Percentiles rank a stretch among this genome's conserved stretches.
phyloP scores from a whole-genome alignment of 2,797 vertebrate genomes.

The Pseudomugil tenellus region DNA sequence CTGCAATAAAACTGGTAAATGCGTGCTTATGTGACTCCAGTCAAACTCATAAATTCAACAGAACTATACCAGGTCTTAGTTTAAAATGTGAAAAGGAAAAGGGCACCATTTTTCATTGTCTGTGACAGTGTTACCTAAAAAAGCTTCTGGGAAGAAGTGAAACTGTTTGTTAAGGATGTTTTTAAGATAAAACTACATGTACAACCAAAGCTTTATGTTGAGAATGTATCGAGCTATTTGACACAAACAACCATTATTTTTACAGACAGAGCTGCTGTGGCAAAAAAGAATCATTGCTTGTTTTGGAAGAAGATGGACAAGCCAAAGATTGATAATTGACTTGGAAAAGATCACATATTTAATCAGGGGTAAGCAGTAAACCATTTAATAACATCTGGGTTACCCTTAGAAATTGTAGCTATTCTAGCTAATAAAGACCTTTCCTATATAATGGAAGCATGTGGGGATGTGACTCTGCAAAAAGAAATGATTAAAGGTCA shows the following conservation, averaged over 20 bases:
- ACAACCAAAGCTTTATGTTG: too few relatives aligned
- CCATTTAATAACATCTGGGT: not conserved
- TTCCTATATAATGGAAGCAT: not conserved
- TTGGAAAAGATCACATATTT: not conserved
- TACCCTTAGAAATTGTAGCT: not conserved
- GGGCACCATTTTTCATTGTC: not conserved
- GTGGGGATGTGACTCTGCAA: too few relatives aligned
- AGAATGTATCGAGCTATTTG: too few relatives aligned
- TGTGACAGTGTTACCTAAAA: not conserved
- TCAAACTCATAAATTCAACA: not conserved
- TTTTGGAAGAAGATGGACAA: not conserved
- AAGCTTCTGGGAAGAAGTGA: too few relatives aligned
- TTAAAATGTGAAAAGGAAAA: not conserved
- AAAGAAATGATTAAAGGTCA: too few relatives aligned
- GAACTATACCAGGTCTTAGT: not conserved
- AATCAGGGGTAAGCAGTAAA: not conserved
- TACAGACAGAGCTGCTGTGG: too few relatives aligned
- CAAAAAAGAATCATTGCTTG: too few relatives aligned
- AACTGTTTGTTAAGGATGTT: too few relatives aligned
- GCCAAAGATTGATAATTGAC: not conserved
- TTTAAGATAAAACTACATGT: too few relatives aligned
- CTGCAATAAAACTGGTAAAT: not conserved
- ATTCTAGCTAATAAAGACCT: not conserved
- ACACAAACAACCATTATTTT: too few relatives aligned
- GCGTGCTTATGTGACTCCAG: not conserved